A percentile compares a stretch with the other conserved stretches of the same genome.
These are phyloP conservation scores for Byasa hedistus DNA, from an alignment of 2,888 invertebrate genomes.

Conservation along the genomic window DNA sequence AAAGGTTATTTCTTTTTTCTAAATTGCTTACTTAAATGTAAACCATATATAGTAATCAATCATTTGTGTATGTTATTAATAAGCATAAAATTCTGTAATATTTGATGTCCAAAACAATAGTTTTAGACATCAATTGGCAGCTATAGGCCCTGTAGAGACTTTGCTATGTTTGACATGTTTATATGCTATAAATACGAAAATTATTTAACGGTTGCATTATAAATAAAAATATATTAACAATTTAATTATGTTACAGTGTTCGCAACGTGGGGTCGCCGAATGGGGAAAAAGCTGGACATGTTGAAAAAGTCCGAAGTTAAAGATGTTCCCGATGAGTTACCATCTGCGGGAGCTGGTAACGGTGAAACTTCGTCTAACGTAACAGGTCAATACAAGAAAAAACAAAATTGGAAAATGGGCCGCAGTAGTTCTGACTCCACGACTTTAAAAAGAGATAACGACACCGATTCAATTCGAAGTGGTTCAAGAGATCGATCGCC, in stretches of 20 bases:
- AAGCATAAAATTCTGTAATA: no score
- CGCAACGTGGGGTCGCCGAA: slow-evolving; percentile 87
- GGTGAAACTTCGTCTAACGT: slow-evolving; percentile 58
- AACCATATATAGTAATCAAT: background rate
- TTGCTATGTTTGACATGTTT: no score
- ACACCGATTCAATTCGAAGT: slow-evolving; percentile 72
- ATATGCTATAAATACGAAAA: no score
- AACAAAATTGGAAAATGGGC: slow-evolving; percentile 81
- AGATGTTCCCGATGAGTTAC: slow-evolving; percentile 68
- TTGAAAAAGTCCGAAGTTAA: slow-evolving; percentile 83
- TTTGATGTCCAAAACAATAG: no score
- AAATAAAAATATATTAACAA: no score
- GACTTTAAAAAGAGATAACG: slow-evolving; percentile 68
- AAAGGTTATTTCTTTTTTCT: slow-evolving; percentile 60
- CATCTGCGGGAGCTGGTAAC: slow-evolving; percentile 51
- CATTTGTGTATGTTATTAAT: no score
- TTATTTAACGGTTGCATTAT: no score
- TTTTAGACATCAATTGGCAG: no score
- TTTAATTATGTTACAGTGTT: slow-evolving; percentile 42
- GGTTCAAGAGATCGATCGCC: slow-evolving; percentile 79
- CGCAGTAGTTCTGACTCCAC: slow-evolving; percentile 74
- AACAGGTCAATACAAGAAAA: slow-evolving; percentile 76
- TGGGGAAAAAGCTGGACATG: slow-evolving; percentile 88
- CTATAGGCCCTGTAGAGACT: no score
- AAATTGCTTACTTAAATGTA: background rate